Percentiles rank a stretch among this genome's conserved stretches.
Conservation (phyloP, 2,888 invertebrate species). For the Epiblema foenella region DNA sequence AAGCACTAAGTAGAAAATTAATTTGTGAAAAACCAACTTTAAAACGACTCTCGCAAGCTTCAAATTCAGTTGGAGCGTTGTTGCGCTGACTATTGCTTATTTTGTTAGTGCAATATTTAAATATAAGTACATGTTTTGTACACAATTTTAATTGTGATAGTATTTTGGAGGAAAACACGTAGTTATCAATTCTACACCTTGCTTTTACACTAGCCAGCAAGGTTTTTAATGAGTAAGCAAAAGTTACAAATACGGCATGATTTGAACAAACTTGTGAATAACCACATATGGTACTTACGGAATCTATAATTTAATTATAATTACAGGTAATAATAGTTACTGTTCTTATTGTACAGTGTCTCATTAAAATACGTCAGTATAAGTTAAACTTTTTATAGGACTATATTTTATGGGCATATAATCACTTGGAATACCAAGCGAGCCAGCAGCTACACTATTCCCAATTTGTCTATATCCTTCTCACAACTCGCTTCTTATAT, state of each 20-base stretch:
- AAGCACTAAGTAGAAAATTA: background rate
- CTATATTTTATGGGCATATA: constrained; percentile 6
- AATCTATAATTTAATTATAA: background rate
- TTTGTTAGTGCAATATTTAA: constrained; percentile 9
- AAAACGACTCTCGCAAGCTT: background rate
- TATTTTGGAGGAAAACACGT: constrained; percentile 7
- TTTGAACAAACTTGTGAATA: background rate
- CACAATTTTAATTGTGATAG: background rate
- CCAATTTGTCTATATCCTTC: background rate
- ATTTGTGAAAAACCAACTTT: background rate
- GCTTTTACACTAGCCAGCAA: background rate
- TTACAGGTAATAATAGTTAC: background rate
- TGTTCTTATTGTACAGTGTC: background rate
- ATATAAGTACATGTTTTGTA: constrained; percentile 8
- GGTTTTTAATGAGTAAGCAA: background rate
- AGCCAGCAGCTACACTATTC: background rate
- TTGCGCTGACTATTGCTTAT: constrained; percentile 4
- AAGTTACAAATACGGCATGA: background rate
- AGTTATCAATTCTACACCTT: background rate
- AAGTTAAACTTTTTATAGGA: constrained; percentile 11
- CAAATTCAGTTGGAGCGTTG: background rate
- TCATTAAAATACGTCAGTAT: constrained; percentile 1
- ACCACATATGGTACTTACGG: background rate
- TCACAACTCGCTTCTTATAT: background rate
- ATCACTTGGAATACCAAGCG: constrained; percentile 9